Evolutionary conservation across 2,888 invertebrate species (phyloP).

Genomic region (Penaeus monodon): DNA sequence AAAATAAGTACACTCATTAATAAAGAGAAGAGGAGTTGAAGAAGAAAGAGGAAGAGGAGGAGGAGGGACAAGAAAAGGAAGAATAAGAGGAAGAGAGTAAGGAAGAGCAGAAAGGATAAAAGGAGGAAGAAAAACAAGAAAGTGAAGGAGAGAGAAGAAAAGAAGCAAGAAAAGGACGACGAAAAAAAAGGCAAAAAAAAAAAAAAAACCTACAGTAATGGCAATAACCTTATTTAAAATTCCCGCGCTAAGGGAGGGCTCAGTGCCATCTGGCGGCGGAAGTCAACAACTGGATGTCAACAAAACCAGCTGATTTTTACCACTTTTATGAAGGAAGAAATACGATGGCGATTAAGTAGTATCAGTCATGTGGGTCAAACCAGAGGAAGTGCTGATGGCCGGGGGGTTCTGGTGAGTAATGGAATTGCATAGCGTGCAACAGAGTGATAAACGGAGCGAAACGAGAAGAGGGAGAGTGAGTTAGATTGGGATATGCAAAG

Average conservation of each 20-base stretch:
- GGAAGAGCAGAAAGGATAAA: background rate
- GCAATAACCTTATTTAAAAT: background rate
- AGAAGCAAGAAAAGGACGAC: background rate
- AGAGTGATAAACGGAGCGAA: no score
- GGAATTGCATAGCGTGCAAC: background rate
- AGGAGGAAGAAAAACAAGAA: background rate
- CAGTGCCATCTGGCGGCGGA: background rate
- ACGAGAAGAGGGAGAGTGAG: no score
- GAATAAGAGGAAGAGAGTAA: background rate
- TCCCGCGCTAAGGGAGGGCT: background rate
- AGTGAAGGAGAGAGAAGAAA: background rate
- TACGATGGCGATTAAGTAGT: background rate
- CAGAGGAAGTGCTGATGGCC: slow-evolving; percentile 50
- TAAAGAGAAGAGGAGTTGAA: background rate
- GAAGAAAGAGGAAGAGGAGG: background rate
- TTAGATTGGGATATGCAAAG: no score
- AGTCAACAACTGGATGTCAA: slow-evolving; percentile 6
- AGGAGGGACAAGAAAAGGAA: background rate
- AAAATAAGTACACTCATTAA: no score
- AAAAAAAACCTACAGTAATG: background rate
- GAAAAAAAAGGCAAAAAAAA: background rate
- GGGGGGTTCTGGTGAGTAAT: slow-evolving; percentile 53
- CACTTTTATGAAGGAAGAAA: background rate
- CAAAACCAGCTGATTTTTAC: slow-evolving; percentile 29
- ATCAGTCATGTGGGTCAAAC: slow-evolving; percentile 48